Evolutionary conservation across 2,888 invertebrate species (phyloP).

Genomic region (Adelphocoris suturalis): DNA sequence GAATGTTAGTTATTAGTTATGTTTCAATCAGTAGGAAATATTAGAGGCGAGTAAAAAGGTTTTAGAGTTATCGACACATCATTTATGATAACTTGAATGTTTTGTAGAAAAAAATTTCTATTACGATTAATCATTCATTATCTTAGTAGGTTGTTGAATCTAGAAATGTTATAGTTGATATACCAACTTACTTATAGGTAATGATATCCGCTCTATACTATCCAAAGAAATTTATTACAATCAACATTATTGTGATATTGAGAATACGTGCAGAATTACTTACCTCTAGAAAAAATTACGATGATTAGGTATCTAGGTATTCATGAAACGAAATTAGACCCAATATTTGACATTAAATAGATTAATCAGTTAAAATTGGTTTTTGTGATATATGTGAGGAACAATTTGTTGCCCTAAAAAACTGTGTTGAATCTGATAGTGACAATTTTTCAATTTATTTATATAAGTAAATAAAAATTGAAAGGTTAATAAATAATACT

Average conservation of each 20-base stretch:
- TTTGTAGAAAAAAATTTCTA: background rate
- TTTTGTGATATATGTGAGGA: too few relatives aligned
- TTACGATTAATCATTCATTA: background rate
- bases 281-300: background rate
- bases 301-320: too few relatives aligned
- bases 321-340: too few relatives aligned
- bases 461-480: too few relatives aligned
- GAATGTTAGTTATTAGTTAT: background rate
- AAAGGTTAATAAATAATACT: too few relatives aligned
- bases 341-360: too few relatives aligned
- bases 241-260: conserved; percentile 48
- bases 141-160: background rate
- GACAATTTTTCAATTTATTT: too few relatives aligned
- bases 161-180: background rate
- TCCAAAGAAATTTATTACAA: conserved; percentile 32
- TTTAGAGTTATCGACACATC: background rate
- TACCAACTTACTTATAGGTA: too few relatives aligned
- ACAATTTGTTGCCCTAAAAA: too few relatives aligned
- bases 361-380: too few relatives aligned
- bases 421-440: too few relatives aligned
- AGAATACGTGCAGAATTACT: conserved; percentile 16
- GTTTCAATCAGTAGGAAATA: conserved; percentile 41
- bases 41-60: background rate
- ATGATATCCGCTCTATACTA: background rate
- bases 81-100: background rate